Evolutionary conservation across 2,797 vertebrate genomes (phyloP), one percentile per base, ranked within the genome.

Genomic region (Sebastes alutus): DNA sequence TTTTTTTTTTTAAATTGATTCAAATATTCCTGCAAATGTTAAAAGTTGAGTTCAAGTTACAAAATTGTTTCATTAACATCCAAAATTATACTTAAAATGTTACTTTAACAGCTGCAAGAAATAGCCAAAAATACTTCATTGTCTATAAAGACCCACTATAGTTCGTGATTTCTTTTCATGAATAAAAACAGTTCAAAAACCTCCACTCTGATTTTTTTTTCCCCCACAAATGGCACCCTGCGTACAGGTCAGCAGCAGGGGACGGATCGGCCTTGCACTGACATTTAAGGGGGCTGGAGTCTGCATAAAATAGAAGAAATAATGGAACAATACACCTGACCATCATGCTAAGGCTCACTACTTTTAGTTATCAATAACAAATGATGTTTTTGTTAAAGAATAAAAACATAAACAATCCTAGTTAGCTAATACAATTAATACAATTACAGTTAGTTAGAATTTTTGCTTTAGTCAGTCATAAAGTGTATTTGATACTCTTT

Each of bases 301-400:
- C 52, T 71, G 78, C 63, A 65, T 71, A 65, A 70, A 84, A 78
- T 13, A 13, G 49, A 72, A 59, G 30, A 74, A 75, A 75, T 58
- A 46, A 78, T 20, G 12, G 3, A 77, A 52, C 38, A 30, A n/a
- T 11, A 46, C 27, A 49, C 25, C 66, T 76, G 62, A 73, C 60
- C 46, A 29, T 23, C 29, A 71, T 5, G 1, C 9, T 72, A 4
- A 30, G 32, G 55, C 60, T 74, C 65, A 58, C 2, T 11, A 25
- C 46, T 66, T 54, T 52, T 7, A 56, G 10, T 18, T 52, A 58
- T 42, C 12, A 55, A 27, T 66, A 18, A 12, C 32, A 61, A 65
- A 58, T 12, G 1, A 56, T 13, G n/a, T 35, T 35, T 64, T 61
- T 46, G 38, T n/a, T 46, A 16, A 66, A 30, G 22, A 25, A 54